A percentile compares a stretch with the other conserved stretches of the same genome.
Conservation (phyloP, 2,113 vertebrate species). For the Sturnus vulgaris region DNA sequence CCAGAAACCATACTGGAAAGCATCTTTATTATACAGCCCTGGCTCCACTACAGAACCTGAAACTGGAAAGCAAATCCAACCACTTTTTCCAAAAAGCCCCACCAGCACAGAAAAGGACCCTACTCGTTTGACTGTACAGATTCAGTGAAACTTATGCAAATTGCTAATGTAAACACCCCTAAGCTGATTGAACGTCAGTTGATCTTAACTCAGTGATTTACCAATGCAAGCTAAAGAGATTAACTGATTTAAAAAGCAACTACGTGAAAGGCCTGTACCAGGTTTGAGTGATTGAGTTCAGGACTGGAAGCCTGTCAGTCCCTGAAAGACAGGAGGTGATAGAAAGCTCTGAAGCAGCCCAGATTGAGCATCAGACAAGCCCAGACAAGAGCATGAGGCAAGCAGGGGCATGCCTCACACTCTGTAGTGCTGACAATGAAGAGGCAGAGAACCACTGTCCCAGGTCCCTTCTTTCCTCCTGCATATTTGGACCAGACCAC, state of each 20-base stretch:
- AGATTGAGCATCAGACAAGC: not conserved
- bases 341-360: not conserved
- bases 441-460: not conserved
- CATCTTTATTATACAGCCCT: not conserved
- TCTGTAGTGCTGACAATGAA: not conserved
- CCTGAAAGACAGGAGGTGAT: not conserved
- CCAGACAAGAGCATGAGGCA: not conserved
- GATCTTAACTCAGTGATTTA: slow-evolving; percentile 20
- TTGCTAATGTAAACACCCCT: not conserved
- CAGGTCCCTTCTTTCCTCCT: not conserved
- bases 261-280: not conserved
- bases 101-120: not conserved
- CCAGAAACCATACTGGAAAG: not conserved
- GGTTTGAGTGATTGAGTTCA: not conserved
- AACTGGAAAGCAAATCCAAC: not conserved
- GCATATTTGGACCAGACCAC: not conserved
- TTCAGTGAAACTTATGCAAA: slow-evolving; percentile 15
- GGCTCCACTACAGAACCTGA: not conserved
- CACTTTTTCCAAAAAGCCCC: not conserved
- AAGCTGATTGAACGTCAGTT: not conserved
- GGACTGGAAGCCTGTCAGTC: not conserved
- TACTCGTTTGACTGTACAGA: not conserved
- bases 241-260: slow-evolving; percentile 29
- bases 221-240: slow-evolving; percentile 15
- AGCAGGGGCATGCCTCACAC: not conserved